Conservation (phyloP, 2,888 invertebrate species). For the Thymelicus sylvestris region DNA sequence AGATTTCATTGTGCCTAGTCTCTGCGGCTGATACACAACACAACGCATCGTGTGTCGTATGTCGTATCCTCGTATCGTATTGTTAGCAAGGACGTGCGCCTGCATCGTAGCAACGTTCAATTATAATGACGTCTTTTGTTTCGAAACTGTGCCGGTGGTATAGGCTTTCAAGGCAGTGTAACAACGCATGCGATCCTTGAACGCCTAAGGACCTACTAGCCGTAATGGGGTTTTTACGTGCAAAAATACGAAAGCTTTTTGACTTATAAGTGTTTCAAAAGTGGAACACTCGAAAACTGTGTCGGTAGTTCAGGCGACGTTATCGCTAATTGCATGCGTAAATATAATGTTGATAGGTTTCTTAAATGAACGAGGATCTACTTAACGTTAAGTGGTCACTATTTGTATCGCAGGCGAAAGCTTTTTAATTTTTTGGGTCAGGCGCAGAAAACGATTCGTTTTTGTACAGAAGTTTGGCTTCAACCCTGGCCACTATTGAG, state of each 20-base stretch:
- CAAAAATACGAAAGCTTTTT: slow-evolving; percentile 36
- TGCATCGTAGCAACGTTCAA: slow-evolving; percentile 28
- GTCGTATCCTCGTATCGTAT: neutral
- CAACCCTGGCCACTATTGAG: too few relatives aligned
- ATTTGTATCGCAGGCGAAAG: slow-evolving; percentile 1
- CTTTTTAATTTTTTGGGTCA: neutral
- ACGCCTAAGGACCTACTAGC: slow-evolving; percentile 31
- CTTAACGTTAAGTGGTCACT: neutral
- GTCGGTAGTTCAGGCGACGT: slow-evolving; percentile 24
- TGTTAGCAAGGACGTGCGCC: slow-evolving; percentile 16
- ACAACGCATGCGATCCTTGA: slow-evolving; percentile 28
- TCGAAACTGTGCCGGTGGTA: slow-evolving; percentile 28
- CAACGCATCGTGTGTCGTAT: too few relatives aligned
- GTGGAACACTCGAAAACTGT: slow-evolving; percentile 35
- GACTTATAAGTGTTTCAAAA: slow-evolving; percentile 29
- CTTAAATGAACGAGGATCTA: slow-evolving; percentile 20
- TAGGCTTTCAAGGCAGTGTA: slow-evolving; percentile 34
- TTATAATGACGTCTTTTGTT: slow-evolving; percentile 38
- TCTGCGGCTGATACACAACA: neutral
- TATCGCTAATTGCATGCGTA: slow-evolving; percentile 22
- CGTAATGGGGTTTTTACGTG: slow-evolving; percentile 36
- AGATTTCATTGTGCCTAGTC: neutral
- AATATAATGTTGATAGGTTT: slow-evolving; percentile 22
- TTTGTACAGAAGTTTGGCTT: too few relatives aligned
- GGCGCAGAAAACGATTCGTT: neutral